Evolutionary conservation across 2,797 vertebrate species (phyloP), one percentile per base, ranked within the genome.

Genomic region (Myotis daubentonii): DNA sequence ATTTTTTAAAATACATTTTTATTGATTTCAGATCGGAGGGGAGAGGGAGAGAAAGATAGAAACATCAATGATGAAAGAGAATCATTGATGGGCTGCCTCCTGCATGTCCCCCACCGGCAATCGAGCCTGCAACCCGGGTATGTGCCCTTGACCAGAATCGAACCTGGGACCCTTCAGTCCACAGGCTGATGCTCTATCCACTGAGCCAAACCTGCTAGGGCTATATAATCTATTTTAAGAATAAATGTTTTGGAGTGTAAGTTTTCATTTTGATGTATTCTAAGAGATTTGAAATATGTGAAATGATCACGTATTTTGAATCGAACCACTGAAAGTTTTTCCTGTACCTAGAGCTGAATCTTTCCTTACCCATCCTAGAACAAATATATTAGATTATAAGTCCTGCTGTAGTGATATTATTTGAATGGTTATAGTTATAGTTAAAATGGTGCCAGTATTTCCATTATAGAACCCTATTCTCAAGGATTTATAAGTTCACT

Each of bases 351-450:
- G 91, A 96, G 92, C 96, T 97, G 89, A 93, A 87, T 93, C 71
- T 95, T 93, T 68, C 94, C 89, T 92, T 78, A 62, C 97, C 84
- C 93, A 81, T 96, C 89, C 47, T 30, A 96, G 92, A 95, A 79
- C 79, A 97, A 98, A 97, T 97, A 91, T 76, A 97, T 97, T 97
- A 96, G 80, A 95, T 98, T 95, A 94, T 95, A 97, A 94, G 71
- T 96, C 96, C 96, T 96, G 93, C 87, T 96, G 62, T 55, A 88
- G 91, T 87, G 75, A 94, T 89, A 88, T 80, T 97, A 96, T 97
- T 98, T 95, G 95, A 97, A 96, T 94, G 88, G 92, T 94, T 97
- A 85, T 91, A 91, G 92, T 94, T 97, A 84, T 91, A 89, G 92
- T 98, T 97, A 97, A 98, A 91, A 97, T 86, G 89, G 90, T 93